These are phyloP conservation scores for Aphelinus atriplicis DNA, from an alignment of 1,140 invertebrate genomes.

Conservation along the genomic window DNA sequence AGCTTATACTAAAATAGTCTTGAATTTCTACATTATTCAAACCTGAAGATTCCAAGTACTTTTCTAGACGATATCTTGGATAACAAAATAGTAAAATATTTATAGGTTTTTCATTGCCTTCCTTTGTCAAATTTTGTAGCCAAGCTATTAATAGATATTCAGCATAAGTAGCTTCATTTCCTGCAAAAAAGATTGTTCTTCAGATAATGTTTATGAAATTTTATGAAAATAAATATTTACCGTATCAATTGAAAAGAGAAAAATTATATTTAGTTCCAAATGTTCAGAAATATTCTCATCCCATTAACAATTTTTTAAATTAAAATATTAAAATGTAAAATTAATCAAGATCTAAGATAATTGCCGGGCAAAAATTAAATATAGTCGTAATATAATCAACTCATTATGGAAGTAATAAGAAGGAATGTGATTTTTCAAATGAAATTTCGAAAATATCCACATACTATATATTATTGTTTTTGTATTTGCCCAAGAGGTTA, in stretches of 20 bases:
- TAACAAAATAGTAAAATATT: slow-evolving; percentile 54
- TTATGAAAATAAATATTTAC: too few species aligned
- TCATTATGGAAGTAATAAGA: too few species aligned
- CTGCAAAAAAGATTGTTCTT: slow-evolving; percentile 45
- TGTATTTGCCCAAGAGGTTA: slow-evolving; percentile 1
- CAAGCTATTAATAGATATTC: slow-evolving; percentile 55
- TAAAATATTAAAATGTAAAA: not conserved
- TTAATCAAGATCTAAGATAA: not conserved
- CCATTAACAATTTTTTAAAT: not conserved
- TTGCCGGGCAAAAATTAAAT: too few species aligned
- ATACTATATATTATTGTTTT: not conserved
- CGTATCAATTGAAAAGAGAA: too few species aligned
- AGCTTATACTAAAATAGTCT: slow-evolving; percentile 55
- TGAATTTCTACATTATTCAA: slow-evolving; percentile 49
- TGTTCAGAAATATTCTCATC: too few species aligned
- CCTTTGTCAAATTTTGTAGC: slow-evolving; percentile 52
- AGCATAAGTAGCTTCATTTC: slow-evolving; percentile 47
- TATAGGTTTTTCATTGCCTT: slow-evolving; percentile 40
- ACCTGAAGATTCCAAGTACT: slow-evolving; percentile 40
- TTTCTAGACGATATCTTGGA: slow-evolving; percentile 46
- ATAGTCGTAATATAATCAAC: too few species aligned
- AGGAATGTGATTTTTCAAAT: too few species aligned
- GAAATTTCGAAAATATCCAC: too few species aligned
- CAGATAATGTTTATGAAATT: too few species aligned
- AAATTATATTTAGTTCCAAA: too few species aligned